Base-by-base conservation (phyloP, 1,140 invertebrate genomes). In the Cydia amplana region DNA sequence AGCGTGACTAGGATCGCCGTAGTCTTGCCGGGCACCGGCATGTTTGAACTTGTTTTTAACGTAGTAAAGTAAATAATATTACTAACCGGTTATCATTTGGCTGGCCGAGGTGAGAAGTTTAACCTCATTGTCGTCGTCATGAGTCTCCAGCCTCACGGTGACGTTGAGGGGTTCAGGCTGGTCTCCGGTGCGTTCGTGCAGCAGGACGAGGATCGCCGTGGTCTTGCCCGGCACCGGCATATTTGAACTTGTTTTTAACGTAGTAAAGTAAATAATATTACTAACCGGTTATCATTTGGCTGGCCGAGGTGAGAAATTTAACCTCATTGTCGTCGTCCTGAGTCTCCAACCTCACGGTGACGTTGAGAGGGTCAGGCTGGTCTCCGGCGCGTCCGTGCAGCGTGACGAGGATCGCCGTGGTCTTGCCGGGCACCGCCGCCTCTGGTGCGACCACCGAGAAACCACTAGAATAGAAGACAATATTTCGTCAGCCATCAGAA, bases 401-500 rank as follows among this genome's bases (percentile, higher is more conserved):
- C 23, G 94, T 94, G 40, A 95, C 93, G 12, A 95, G 92, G 49
- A 95, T 92, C 9, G 94, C 94, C 60, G 94, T 95, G 4, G 94
- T 94, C 84, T 94, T 94, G 14, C 94, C 94, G 0, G 94, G 94
- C 9, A 94, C 94, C 4, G 94, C 94, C 14, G 94, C 89, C 82
- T 94, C 94, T 2, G 94, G 94, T 12, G 94, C 94, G 64, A 95
- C 94, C 18, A 95, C 94, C 36, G 94, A 95, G 83, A 95, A 94
- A 4, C 94, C 94, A 12, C 94, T 95, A 46, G 91, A 23, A 86
- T 91, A 87, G 85, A 84, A 82, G 79, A 74, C 74, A 65, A 74
- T 2, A 43, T 32, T n/a, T 14, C 9, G 23, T 10, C 9, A 60
- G 9, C 0, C 9, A 36, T 49, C 28, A 43, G 18, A 25, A n/a